A percentile compares a stretch with the other conserved stretches of the same genome.
phyloP scores from a whole-genome alignment of 1,140 invertebrate genomes.

The Parapsyche elsis region DNA sequence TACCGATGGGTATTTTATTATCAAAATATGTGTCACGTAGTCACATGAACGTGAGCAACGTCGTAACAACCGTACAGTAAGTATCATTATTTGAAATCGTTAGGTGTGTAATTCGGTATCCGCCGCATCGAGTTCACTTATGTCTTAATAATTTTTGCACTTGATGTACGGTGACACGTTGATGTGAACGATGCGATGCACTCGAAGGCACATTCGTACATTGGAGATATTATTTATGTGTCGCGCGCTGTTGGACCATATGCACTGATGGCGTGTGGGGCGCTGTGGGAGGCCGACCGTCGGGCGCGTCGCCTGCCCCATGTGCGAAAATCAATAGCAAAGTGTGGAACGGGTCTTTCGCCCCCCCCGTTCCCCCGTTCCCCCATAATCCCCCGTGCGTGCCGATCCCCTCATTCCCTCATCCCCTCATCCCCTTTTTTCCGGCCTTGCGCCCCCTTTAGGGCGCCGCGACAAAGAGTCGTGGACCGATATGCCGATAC shows the following conservation, averaged over 20 bases:
- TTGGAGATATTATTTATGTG: conserved; percentile 30
- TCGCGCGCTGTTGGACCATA: conserved; percentile 39
- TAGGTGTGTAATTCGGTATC: no score
- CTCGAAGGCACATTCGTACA: background rate
- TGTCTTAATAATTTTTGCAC: no score
- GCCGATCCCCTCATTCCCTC: background rate
- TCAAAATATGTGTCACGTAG: no score
- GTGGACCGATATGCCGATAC: background rate
- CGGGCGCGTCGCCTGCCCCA: conserved; percentile 37
- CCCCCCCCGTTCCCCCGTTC: background rate
- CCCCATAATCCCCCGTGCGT: conserved; percentile 1
- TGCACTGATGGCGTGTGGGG: conserved; percentile 29
- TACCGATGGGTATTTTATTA: no score
- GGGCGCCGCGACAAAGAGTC: background rate
- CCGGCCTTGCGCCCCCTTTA: background rate
- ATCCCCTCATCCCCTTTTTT: background rate
- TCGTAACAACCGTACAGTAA: no score
- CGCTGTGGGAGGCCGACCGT: conserved; percentile 42
- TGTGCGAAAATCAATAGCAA: conserved; percentile 44
- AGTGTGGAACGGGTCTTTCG: background rate
- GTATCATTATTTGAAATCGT: no score
- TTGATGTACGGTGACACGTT: no score
- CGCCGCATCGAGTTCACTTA: no score
- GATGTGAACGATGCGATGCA: conserved; percentile 1
- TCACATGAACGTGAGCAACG: no score